Evolutionary conservation across 2,888 invertebrate genomes (phyloP).

Genomic region (Siphonodentalium dalli): DNA sequence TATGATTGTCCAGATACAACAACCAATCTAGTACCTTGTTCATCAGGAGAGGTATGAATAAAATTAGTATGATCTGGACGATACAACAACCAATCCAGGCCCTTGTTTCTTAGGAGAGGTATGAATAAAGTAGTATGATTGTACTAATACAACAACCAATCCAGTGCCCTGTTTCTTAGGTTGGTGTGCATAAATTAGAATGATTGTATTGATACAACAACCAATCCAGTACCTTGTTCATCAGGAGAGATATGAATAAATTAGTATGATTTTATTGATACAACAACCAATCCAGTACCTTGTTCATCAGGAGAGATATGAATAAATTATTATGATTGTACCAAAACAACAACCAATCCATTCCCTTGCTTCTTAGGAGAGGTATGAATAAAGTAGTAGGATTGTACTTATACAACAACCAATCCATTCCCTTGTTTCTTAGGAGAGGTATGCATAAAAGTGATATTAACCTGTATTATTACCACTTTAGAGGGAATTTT

Average conservation of each 20-base stretch:
- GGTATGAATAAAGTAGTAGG: too few species aligned
- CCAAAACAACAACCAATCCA: too few species aligned
- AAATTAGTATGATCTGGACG: neutral
- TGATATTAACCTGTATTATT: too few species aligned
- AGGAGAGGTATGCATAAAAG: neutral
- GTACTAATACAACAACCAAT: neutral
- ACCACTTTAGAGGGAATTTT: too few species aligned
- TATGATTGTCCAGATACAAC: too few species aligned
- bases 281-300: too few species aligned
- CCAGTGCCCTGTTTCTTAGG: neutral
- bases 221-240: constrained; percentile 43
- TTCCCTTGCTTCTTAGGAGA: too few species aligned
- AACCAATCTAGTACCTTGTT: too few species aligned
- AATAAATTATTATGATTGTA: too few species aligned
- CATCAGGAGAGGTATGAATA: too few species aligned
- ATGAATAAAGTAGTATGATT: neutral
- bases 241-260: constrained; percentile 39
- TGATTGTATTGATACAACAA: constrained; percentile 46
- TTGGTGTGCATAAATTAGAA: neutral
- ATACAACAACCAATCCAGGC: neutral
- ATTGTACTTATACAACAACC: neutral
- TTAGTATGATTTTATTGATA: too few species aligned
- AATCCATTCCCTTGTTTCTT: neutral
- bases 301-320: too few species aligned
- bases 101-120: constrained; percentile 2